A percentile compares a stretch with the other conserved stretches of the same genome.
phyloP scores from a whole-genome alignment of 2,888 invertebrate genomes.

The Drosophila colorata region DNA sequence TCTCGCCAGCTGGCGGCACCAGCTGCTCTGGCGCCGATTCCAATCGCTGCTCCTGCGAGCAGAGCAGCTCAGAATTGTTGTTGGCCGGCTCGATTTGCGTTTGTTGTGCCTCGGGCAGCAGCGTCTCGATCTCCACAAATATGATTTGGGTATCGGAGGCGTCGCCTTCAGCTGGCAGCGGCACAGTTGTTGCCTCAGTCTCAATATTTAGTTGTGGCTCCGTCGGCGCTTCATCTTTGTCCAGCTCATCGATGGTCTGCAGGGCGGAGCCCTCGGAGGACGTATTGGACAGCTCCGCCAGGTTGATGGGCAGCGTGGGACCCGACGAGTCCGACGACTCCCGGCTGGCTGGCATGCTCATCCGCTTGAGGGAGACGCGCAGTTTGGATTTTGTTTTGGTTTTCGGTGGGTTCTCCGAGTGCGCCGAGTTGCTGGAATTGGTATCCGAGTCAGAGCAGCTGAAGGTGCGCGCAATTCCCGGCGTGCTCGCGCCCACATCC shows the following conservation, averaged over 20 bases:
- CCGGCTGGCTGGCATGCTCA: conserved; percentile 35
- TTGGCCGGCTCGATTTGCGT: too few species aligned
- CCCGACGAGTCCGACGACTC: conserved; percentile 29
- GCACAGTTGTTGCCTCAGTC: conserved; percentile 16
- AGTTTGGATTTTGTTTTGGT: conserved; percentile 53
- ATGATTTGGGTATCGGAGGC: background rate
- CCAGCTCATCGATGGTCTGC: background rate
- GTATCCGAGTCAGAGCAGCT: conserved; percentile 67
- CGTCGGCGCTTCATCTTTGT: background rate
- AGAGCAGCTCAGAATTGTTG: background rate
- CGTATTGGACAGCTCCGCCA: background rate
- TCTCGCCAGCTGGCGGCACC: too few species aligned
- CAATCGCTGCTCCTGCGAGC: too few species aligned
- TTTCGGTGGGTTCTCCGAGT: background rate
- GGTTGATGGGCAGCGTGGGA: background rate
- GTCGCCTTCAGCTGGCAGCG: background rate
- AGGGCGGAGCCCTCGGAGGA: background rate
- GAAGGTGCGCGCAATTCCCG: conserved; percentile 1
- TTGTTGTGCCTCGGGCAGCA: background rate
- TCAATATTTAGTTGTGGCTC: background rate
- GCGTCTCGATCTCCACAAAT: conserved; percentile 7
- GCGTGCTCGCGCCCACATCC: too few species aligned
- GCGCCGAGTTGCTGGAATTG: conserved; percentile 37
- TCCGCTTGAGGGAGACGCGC: conserved; percentile 66
- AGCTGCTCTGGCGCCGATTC: too few species aligned